Evolutionary conservation across 2,888 invertebrate species (phyloP).

Genomic region (Metopia argyrocephala): DNA sequence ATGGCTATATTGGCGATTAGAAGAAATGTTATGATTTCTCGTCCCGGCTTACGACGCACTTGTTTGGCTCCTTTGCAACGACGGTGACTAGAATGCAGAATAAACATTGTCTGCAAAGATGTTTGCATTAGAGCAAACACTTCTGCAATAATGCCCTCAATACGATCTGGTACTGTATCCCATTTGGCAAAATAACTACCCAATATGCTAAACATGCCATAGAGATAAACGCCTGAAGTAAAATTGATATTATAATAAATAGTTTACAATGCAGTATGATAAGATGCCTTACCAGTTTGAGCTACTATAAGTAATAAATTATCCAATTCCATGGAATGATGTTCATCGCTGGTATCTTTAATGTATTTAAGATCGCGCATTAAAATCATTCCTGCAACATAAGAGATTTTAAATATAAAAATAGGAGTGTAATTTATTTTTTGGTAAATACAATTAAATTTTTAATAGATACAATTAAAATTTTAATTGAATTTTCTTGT

Average conservation of each 20-base stretch:
- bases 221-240: conserved; percentile 84
- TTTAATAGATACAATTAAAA: too few species aligned
- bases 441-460: too few species aligned
- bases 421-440: too few species aligned
- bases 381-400: conserved; percentile 82
- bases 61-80: conserved; percentile 86
- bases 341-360: conserved; percentile 79
- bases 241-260: neutral
- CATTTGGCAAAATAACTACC: conserved; percentile 79
- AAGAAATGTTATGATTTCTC: conserved; percentile 91
- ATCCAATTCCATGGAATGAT: conserved; percentile 82
- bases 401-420: too few species aligned
- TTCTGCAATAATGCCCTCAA: conserved; percentile 85
- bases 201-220: conserved; percentile 92
- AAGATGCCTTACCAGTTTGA: conserved; percentile 83
- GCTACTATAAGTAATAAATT: conserved; percentile 91
- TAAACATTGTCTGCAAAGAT: conserved; percentile 88
- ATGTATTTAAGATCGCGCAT: conserved; percentile 84
- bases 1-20: conserved; percentile 90
- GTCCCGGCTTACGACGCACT: conserved; percentile 87
- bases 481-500: too few species aligned
- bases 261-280: neutral
- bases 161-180: conserved; percentile 79
- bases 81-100: conserved; percentile 86
- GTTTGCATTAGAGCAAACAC: conserved; percentile 88